Evolutionary conservation across 2,888 invertebrate genomes (phyloP).

Genomic region (Psylliodes chrysocephalus): DNA sequence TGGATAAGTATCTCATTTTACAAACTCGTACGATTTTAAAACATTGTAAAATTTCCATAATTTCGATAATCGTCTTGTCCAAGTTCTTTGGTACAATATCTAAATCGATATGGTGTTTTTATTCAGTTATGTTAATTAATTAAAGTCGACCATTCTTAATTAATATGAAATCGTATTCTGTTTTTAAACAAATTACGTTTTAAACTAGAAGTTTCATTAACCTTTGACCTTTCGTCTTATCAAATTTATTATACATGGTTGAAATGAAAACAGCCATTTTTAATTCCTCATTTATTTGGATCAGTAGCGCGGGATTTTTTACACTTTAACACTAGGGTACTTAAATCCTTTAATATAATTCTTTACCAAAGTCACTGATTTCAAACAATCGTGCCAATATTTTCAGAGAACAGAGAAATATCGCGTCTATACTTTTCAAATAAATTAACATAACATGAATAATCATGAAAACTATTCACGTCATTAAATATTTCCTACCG

Average conservation of each 20-base stretch:
- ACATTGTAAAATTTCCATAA: too few species aligned
- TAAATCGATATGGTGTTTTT: conserved; percentile 11
- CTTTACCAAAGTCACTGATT: not conserved
- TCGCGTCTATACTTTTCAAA: conserved; percentile 13
- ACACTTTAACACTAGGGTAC: too few species aligned
- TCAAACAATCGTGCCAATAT: conserved; percentile 14
- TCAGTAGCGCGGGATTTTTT: conserved; percentile 8
- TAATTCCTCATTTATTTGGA: conserved; percentile 4
- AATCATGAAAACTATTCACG: conserved; percentile 21
- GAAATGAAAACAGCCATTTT: conserved; percentile 29
- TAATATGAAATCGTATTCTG: conserved; percentile 37
- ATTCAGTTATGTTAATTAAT: conserved; percentile 36
- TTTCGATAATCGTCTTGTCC: too few species aligned
- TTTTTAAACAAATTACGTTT: conserved; percentile 35
- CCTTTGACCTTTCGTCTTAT: conserved; percentile 33
- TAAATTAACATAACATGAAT: conserved; percentile 27
- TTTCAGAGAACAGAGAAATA: not conserved
- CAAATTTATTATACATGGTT: conserved; percentile 28
- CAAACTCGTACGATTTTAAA: too few species aligned
- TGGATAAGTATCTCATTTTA: too few species aligned
- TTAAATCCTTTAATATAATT: too few species aligned
- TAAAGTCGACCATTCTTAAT: conserved; percentile 32
- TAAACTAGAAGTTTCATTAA: conserved; percentile 38
- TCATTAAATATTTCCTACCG: conserved; percentile 24
- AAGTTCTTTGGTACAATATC: not conserved